Conservation (phyloP, 1,140 invertebrate genomes). For the Drosophila serrata region DNA sequence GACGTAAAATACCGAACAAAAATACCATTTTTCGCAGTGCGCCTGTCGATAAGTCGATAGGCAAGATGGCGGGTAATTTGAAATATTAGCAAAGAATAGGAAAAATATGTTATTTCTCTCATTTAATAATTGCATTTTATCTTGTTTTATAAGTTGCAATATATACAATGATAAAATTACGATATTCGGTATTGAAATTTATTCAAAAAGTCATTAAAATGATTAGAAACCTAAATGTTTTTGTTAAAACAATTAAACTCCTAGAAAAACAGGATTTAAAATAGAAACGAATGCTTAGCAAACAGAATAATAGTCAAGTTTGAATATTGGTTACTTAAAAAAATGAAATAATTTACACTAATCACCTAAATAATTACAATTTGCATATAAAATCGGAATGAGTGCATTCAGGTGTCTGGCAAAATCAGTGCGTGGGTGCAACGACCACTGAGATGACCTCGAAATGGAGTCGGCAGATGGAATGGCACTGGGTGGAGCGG, state of each 20-base stretch:
- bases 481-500: slow-evolving; percentile 14
- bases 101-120: not conserved
- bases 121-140: not conserved
- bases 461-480: slow-evolving; percentile 41
- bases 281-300: rapidly evolving
- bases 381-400: slow-evolving; percentile 18
- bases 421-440: slow-evolving; percentile 49
- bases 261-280: no score
- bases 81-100: not conserved
- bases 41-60: slow-evolving; percentile 43
- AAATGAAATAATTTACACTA: not conserved
- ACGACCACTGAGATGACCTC: slow-evolving; percentile 68
- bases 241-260: not conserved
- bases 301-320: not conserved
- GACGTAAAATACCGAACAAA: not conserved
- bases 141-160: not conserved
- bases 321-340: not conserved
- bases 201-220: not conserved
- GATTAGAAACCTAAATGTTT: not conserved
- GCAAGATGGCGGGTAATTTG: not conserved
- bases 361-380: slow-evolving; percentile 8
- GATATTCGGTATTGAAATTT: no score
- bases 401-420: slow-evolving; percentile 16
- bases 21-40: not conserved
- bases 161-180: no score